Evolutionary conservation across 1,140 invertebrate genomes (phyloP).

Genomic region (Kradibia gibbosae): DNA sequence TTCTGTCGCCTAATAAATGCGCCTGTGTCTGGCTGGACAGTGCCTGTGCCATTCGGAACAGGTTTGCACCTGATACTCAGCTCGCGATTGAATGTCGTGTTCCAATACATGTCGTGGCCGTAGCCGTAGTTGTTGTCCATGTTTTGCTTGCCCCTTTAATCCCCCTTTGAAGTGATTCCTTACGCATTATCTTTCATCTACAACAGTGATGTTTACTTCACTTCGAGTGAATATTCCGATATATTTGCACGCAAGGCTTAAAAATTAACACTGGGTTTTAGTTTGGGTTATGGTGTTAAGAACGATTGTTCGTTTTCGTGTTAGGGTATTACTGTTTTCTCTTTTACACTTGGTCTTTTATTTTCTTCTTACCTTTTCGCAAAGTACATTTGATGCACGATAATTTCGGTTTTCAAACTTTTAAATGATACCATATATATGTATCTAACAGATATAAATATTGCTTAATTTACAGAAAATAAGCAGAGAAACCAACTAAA

Average conservation of each 20-base stretch:
- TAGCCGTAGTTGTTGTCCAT: background rate
- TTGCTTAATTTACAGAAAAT: too few relatives aligned
- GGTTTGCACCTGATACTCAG: constrained; percentile 72
- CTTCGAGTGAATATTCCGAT: background rate
- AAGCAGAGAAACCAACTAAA: too few relatives aligned
- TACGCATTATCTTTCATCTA: background rate
- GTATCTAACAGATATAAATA: too few relatives aligned
- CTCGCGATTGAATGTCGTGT: constrained; percentile 69
- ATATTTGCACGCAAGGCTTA: background rate
- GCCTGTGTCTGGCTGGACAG: constrained; percentile 41
- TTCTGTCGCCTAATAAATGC: constrained; percentile 14
- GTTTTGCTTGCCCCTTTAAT: background rate
- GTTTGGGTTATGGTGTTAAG: background rate
- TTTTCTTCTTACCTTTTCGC: background rate
- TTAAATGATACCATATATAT: too few relatives aligned
- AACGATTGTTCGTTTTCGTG: background rate
- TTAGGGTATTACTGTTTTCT: background rate
- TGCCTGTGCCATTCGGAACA: constrained; percentile 65
- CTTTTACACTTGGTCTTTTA: background rate
- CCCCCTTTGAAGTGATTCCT: background rate
- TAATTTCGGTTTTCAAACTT: too few relatives aligned
- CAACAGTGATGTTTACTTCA: background rate
- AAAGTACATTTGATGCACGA: too few relatives aligned
- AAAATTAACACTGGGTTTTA: background rate
- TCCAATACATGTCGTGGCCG: background rate